Evolutionary conservation across 2,888 invertebrate genomes (phyloP).

Genomic region (Apodemia mormo): DNA sequence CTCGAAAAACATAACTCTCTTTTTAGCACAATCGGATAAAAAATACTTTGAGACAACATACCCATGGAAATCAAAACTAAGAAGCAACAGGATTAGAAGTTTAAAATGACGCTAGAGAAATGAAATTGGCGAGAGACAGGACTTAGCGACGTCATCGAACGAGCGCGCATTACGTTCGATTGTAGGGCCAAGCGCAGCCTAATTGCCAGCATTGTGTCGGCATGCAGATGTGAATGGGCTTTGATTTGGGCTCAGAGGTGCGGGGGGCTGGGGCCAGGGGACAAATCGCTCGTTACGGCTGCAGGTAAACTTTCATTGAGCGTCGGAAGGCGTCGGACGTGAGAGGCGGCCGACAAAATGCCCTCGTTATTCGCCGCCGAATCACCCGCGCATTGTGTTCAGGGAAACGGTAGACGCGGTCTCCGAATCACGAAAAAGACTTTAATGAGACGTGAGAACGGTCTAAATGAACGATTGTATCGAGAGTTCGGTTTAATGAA

Average conservation of each 20-base stretch:
- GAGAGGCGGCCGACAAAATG: slow-evolving; percentile 81
- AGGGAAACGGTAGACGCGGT: slow-evolving; percentile 81
- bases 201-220: slow-evolving; percentile 82
- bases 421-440: slow-evolving; percentile 79
- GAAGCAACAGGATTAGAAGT: slow-evolving; percentile 34
- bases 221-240: slow-evolving; percentile 83
- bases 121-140: slow-evolving; percentile 43
- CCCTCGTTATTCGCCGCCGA: slow-evolving; percentile 82
- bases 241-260: slow-evolving; percentile 75
- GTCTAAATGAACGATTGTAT: slow-evolving; percentile 78
- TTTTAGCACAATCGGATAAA: too few relatives aligned
- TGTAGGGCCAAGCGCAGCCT: slow-evolving; percentile 76
- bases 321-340: slow-evolving; percentile 82
- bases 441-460: slow-evolving; percentile 81
- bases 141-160: slow-evolving; percentile 65
- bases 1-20: too few relatives aligned
- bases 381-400: slow-evolving; percentile 81
- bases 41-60: neutral
- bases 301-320: slow-evolving; percentile 83
- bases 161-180: slow-evolving; percentile 74
- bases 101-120: slow-evolving; percentile 33
- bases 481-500: slow-evolving; percentile 67
- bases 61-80: neutral
- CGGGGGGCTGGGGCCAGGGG: slow-evolving; percentile 65
- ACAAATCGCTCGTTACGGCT: slow-evolving; percentile 82